phyloP scores from a whole-genome alignment of 1,140 invertebrate genomes.

The Macrosteles quadrilineatus region DNA sequence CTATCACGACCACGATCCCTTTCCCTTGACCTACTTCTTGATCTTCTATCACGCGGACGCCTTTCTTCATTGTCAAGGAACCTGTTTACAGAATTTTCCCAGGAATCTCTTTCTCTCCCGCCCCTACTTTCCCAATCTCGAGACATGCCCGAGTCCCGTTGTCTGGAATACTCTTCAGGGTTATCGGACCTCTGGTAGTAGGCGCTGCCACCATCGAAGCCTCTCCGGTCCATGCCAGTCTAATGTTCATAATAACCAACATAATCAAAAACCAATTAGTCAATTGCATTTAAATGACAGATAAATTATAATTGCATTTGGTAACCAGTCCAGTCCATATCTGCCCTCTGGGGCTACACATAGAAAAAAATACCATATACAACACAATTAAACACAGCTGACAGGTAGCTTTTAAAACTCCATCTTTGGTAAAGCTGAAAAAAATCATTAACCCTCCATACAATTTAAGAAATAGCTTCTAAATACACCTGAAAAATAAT shows the following conservation, averaged over 20 bases:
- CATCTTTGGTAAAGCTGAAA: too few species aligned
- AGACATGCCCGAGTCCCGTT: background rate
- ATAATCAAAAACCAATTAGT: constrained; percentile 39
- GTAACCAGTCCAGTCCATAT: background rate
- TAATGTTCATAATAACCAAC: constrained; percentile 38
- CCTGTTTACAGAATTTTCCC: constrained; percentile 42
- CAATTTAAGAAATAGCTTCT: too few species aligned
- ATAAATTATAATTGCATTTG: constrained; percentile 9
- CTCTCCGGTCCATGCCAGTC: constrained; percentile 37
- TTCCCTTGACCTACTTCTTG: constrained; percentile 50
- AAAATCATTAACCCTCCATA: too few species aligned
- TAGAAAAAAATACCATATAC: background rate
- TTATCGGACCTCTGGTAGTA: constrained; percentile 23
- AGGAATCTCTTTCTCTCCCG: constrained; percentile 33
- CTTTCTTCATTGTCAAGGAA: constrained; percentile 49
- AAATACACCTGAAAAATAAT: too few species aligned
- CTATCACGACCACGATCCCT: constrained; percentile 44
- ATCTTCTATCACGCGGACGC: constrained; percentile 49
- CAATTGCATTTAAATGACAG: background rate
- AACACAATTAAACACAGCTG: too few species aligned
- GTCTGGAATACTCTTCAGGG: constrained; percentile 47
- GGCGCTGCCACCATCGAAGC: constrained; percentile 29
- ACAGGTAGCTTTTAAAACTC: too few species aligned
- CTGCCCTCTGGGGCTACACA: constrained; percentile 26
- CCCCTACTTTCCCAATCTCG: constrained; percentile 37